These are phyloP conservation scores for Pogona vitticeps DNA, from an alignment of 2,113 vertebrate genomes.

Conservation along the genomic window DNA sequence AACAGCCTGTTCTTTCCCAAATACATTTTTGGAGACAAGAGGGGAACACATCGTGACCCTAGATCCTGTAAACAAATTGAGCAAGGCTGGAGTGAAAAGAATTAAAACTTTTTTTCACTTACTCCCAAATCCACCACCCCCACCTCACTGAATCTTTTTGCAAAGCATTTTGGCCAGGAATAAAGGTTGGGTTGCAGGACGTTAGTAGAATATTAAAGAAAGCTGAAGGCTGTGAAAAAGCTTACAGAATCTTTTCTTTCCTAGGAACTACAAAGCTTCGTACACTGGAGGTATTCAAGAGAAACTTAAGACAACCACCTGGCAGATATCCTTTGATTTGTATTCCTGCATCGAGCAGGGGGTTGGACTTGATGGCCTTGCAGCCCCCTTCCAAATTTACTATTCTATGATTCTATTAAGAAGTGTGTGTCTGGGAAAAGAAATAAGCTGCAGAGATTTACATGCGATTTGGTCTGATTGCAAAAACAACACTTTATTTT, in stretches of 20 bases:
- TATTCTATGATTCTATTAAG: too few relatives aligned
- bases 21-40: slow-evolving; percentile 34
- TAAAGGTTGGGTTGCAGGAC: background rate
- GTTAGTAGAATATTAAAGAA: slow-evolving; percentile 12
- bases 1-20: slow-evolving; percentile 35
- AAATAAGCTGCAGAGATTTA: background rate
- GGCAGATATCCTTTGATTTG: too few relatives aligned
- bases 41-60: slow-evolving; percentile 15
- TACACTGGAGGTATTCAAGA: too few relatives aligned
- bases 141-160: background rate
- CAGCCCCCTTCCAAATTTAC: too few relatives aligned
- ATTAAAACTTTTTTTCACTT: background rate
- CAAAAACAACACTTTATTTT: background rate
- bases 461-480: background rate
- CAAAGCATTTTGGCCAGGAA: slow-evolving; percentile 2
- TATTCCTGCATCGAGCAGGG: too few relatives aligned
- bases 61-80: slow-evolving; percentile 20
- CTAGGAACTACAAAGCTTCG: background rate
- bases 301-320: too few relatives aligned
- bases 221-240: background rate
- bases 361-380: too few relatives aligned
- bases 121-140: background rate
- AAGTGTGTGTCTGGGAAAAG: background rate
- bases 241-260: background rate
- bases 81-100: background rate